Conservation (phyloP, 2,888 invertebrate species). For the Drosophila nigritarsus region DNA sequence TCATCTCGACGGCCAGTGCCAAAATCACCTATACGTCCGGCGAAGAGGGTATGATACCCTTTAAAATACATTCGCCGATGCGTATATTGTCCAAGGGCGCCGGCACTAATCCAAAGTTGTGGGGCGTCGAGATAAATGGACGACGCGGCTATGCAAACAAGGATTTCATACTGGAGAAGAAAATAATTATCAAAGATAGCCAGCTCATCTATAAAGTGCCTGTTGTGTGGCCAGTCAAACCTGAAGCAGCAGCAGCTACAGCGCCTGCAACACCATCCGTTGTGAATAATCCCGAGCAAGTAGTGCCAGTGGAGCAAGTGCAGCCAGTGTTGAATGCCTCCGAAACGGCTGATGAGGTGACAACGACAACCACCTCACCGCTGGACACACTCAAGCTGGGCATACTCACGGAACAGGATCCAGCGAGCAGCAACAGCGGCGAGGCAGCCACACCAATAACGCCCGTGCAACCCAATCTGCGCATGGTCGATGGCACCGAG, state of each 20-base stretch:
- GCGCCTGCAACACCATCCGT: background rate
- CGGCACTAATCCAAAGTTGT: slow-evolving; percentile 86
- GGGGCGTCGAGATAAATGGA: slow-evolving; percentile 90
- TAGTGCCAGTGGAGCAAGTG: slow-evolving; percentile 14
- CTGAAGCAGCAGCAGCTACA: background rate
- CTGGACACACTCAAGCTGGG: slow-evolving; percentile 45
- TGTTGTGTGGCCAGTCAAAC: slow-evolving; percentile 35
- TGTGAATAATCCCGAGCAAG: slow-evolving; percentile 18
- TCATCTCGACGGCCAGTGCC: slow-evolving; percentile 87
- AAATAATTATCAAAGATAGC: slow-evolving; percentile 85
- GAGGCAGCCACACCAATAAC: slow-evolving; percentile 49
- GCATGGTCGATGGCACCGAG: slow-evolving; percentile 89
- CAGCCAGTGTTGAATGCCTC: slow-evolving; percentile 55
- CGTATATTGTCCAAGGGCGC: slow-evolving; percentile 90
- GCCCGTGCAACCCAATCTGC: slow-evolving; percentile 67
- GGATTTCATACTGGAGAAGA: slow-evolving; percentile 87
- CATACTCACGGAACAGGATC: slow-evolving; percentile 73
- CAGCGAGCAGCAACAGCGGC: slow-evolving; percentile 50
- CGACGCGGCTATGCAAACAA: slow-evolving; percentile 89
- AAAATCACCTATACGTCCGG: slow-evolving; percentile 86
- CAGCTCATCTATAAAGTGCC: slow-evolving; percentile 84
- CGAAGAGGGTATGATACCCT: slow-evolving; percentile 87
- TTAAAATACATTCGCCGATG: slow-evolving; percentile 87
- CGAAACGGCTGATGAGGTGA: slow-evolving; percentile 55
- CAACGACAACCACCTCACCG: slow-evolving; percentile 65